These are phyloP conservation scores for Sminthopsis crassicaudata DNA, from an alignment of 2,113 vertebrate species.

Conservation along the genomic window DNA sequence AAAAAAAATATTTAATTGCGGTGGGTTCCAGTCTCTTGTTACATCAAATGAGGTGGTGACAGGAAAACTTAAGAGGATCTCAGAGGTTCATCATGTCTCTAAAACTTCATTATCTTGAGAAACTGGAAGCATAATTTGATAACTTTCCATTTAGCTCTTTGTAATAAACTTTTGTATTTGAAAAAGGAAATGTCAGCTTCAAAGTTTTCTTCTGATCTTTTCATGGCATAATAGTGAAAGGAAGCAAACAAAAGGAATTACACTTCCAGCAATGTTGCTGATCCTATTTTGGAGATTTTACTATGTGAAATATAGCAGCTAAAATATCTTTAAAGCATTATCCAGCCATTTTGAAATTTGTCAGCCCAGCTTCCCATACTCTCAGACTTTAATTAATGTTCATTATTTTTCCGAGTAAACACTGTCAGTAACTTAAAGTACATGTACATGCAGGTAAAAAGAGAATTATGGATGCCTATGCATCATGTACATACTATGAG, in stretches of 20 bases:
- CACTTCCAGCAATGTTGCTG: not conserved
- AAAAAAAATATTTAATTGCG: not conserved
- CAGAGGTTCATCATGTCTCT: not conserved
- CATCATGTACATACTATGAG: not conserved
- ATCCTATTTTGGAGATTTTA: not conserved
- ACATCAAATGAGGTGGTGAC: not conserved
- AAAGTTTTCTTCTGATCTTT: not conserved
- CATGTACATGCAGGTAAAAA: not conserved
- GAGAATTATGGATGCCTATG: not conserved
- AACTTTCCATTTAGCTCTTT: not conserved
- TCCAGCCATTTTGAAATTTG: not conserved
- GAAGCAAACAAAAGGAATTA: not conserved
- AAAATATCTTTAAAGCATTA: not conserved
- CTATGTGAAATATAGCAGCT: not conserved
- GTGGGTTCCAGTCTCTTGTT: not conserved
- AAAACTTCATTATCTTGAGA: not conserved
- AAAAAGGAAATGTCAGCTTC: not conserved
- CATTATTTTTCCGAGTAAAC: not conserved
- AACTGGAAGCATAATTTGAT: not conserved
- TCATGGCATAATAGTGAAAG: not conserved
- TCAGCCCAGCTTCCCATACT: not conserved
- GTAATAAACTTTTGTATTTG: not conserved
- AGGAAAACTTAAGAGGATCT: not conserved
- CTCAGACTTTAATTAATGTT: not conserved
- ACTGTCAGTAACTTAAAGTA: not conserved